These are phyloP conservation scores for Volucella zonaria DNA, from an alignment of 2,888 invertebrate species.

Conservation along the genomic window DNA sequence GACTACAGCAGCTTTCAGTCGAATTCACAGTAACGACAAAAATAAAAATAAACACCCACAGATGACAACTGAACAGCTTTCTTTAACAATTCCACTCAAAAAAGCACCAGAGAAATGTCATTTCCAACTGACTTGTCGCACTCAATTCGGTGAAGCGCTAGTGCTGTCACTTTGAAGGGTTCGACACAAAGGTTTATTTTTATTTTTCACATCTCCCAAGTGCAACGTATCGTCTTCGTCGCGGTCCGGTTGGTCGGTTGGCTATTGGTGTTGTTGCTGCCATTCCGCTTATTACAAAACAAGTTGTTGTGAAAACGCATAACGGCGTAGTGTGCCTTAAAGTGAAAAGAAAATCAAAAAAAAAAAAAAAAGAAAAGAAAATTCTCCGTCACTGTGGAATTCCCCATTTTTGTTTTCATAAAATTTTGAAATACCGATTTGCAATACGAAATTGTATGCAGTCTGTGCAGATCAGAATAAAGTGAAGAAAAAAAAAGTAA, in stretches of 20 bases:
- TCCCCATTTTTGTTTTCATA: too few relatives aligned
- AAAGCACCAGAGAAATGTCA: conserved; percentile 30
- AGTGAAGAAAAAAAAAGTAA: conserved; percentile 33
- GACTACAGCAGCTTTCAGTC: conserved; percentile 38
- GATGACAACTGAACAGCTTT: conserved; percentile 35
- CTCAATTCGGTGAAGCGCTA: conserved; percentile 52
- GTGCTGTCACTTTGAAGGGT: conserved; percentile 59
- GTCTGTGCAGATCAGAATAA: too few relatives aligned
- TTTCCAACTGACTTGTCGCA: conserved; percentile 42
- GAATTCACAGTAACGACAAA: conserved; percentile 17
- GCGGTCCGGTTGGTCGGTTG: conserved; percentile 2
- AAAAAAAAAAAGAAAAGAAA: too few relatives aligned
- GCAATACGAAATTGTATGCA: too few relatives aligned
- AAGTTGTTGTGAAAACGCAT: background rate
- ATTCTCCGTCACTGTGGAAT: too few relatives aligned
- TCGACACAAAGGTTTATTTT: conserved; percentile 44
- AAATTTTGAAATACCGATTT: too few relatives aligned
- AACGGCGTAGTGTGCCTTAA: conserved; percentile 7
- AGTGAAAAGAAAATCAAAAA: background rate
- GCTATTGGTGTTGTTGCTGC: background rate
- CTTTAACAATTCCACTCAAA: conserved; percentile 41
- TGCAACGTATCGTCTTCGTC: conserved; percentile 54
- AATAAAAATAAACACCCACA: background rate
- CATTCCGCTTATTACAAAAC: conserved; percentile 18
- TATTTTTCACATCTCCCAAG: conserved; percentile 32